Evolutionary conservation across 2,113 vertebrate genomes (phyloP).

Genomic region (Lophochroa leadbeateri): DNA sequence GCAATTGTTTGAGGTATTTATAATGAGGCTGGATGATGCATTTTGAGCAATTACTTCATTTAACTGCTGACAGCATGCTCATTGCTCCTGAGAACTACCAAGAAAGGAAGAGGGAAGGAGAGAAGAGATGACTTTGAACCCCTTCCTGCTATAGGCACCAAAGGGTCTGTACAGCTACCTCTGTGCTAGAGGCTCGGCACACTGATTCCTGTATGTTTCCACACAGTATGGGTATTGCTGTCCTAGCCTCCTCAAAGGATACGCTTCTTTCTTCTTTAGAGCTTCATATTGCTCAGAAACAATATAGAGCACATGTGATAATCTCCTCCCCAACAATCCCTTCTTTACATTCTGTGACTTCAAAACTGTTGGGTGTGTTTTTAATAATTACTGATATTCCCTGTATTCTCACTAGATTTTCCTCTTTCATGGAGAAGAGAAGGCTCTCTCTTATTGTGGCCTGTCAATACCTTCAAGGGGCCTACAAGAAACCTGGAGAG

Average conservation of each 20-base stretch:
- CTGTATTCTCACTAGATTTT: background rate
- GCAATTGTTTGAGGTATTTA: background rate
- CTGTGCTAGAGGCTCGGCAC: background rate
- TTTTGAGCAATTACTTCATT: background rate
- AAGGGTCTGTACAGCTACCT: background rate
- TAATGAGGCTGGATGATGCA: background rate
- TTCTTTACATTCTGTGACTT: background rate
- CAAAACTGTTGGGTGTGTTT: background rate
- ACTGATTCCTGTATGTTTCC: fast-evolving
- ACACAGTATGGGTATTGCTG: background rate
- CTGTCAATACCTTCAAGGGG: background rate
- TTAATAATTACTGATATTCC: background rate
- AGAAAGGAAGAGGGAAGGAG: background rate
- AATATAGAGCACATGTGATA: fast-evolving
- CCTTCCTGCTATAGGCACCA: background rate
- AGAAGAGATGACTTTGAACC: background rate
- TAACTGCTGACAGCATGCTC: background rate
- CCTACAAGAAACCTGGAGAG: background rate
- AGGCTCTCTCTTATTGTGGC: background rate
- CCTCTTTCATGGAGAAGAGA: background rate
- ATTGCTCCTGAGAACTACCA: background rate
- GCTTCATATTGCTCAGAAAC: background rate
- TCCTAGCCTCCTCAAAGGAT: background rate
- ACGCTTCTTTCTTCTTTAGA: background rate
- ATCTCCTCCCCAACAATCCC: background rate